phyloP scores from a whole-genome alignment of 2,113 vertebrate genomes.

The Menura novaehollandiae region DNA sequence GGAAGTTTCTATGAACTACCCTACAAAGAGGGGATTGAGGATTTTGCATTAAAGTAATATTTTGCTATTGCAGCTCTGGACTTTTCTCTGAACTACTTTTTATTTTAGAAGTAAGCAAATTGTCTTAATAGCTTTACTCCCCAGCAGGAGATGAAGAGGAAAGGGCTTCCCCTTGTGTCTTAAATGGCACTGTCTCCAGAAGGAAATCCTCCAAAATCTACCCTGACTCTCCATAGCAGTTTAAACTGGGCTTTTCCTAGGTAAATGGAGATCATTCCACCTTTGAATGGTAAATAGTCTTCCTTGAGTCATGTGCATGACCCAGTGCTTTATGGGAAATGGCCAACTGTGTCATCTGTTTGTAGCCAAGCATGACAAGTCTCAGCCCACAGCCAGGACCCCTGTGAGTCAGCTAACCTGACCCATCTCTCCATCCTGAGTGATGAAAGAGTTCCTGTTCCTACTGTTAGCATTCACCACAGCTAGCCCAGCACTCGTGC shows the following conservation, averaged over 20 bases:
- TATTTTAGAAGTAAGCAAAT: not conserved
- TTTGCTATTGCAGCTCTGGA: not conserved
- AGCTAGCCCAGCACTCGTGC: fast-evolving
- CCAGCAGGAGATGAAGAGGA: not conserved
- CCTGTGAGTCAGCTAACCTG: not conserved
- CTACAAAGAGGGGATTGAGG: fast-evolving
- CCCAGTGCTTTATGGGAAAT: not conserved
- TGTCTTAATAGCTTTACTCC: not conserved
- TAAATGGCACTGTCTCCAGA: not conserved
- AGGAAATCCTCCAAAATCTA: not conserved
- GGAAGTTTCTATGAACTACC: not conserved
- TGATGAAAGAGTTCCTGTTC: not conserved
- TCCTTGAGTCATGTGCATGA: not conserved
- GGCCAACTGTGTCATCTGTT: not conserved
- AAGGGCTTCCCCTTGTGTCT: fast-evolving
- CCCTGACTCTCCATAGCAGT: not conserved
- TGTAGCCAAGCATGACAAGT: not conserved
- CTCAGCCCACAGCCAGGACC: not conserved
- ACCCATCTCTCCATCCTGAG: not conserved
- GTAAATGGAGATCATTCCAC: not conserved
- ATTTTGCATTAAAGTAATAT: not conserved
- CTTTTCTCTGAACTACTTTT: not conserved
- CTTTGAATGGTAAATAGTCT: not conserved
- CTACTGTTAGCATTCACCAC: not conserved
- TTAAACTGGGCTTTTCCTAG: not conserved